These are phyloP conservation scores for Cylloceria caligata DNA, from an alignment of 2,888 invertebrate genomes.

Conservation along the genomic window DNA sequence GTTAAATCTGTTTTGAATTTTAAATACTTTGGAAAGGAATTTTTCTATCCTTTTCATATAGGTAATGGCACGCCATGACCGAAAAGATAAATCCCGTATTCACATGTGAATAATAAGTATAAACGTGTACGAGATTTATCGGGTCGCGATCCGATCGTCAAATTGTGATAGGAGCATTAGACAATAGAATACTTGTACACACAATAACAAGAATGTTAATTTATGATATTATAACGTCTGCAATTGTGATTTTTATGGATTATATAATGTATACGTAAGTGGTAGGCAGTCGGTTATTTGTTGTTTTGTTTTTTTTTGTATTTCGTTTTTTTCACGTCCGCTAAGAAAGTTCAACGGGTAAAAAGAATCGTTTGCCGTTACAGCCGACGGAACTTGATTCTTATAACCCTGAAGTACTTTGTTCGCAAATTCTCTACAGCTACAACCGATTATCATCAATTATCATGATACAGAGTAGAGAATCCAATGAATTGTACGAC, in stretches of 20 bases:
- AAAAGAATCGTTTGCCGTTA: slow-evolving; percentile 60
- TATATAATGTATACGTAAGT: slow-evolving; percentile 53
- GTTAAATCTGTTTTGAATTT: slow-evolving; percentile 25
- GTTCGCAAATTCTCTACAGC: slow-evolving; percentile 46
- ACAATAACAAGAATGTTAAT: slow-evolving; percentile 67
- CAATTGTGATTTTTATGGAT: slow-evolving; percentile 70
- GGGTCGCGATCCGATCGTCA: slow-evolving; percentile 60
- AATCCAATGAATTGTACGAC: slow-evolving; percentile 71
- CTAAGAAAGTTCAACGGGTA: slow-evolving; percentile 20
- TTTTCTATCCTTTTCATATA: slow-evolving; percentile 49
- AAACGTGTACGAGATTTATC: slow-evolving; percentile 63
- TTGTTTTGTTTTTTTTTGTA: slow-evolving; percentile 31
- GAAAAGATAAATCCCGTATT: slow-evolving; percentile 60
- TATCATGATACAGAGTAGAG: slow-evolving; percentile 62
- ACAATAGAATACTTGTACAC: slow-evolving; percentile 62
- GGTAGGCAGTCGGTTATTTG: slow-evolving; percentile 12
- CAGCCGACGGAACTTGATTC: slow-evolving; percentile 67
- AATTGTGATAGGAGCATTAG: slow-evolving; percentile 71
- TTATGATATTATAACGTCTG: slow-evolving; percentile 63
- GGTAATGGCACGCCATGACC: slow-evolving; percentile 25
- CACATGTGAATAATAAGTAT: slow-evolving; percentile 67
- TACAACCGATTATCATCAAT: slow-evolving; percentile 57
- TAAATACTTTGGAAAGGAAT: slow-evolving; percentile 24
- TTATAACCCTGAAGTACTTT: slow-evolving; percentile 40
- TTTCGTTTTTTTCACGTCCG: slow-evolving; percentile 12